Evolutionary conservation across 2,888 invertebrate species (phyloP), one percentile per base, ranked within the genome.

Genomic region (Melitaea athalia): DNA sequence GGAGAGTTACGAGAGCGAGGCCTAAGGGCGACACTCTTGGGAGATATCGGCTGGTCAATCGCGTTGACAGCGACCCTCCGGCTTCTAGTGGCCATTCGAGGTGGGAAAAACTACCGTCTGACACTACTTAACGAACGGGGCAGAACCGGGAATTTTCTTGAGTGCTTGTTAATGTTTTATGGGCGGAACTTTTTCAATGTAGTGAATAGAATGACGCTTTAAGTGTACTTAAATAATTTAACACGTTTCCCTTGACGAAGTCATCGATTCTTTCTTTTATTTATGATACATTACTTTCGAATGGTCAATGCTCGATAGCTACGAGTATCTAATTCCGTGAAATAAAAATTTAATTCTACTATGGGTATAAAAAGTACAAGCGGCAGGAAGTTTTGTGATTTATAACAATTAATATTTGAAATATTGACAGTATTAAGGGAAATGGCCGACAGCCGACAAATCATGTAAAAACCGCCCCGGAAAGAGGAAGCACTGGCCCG

Each of bases 111-210:
- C 91, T 91, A 91, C 91, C 84, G 86, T 84, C 89, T 87, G 91
- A 88, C 90, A 90, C 86, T 91, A 91, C 91, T 91, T 92, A 92
- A 88, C 90, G 88, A 88, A 88, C 89, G 84, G 87, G 86, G 83
- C 86, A 87, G 83, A 81, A 81, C 85, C 87, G 88, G 88, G 90
- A 86, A 90, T 90, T 89, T 89, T 89, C 89, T 90, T 91, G 92
- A 92, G 92, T 92, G 92, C 91, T 89, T 89, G 92, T 92, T 92
- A 92, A 92, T 92, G 92, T 92, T 92, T 92, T 87, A 92, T 92
- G 88, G 92, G 91, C 85, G 89, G 87, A 89, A 91, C 89, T 92
- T 92, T 89, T 92, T 89, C 88, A 83, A 87, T 88, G 86, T 88
- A 88, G 87, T 87, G 88, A 83, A 85, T 87, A 84, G 90, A 91